phyloP scores from a whole-genome alignment of 2,888 invertebrate species.

The Drosophila anceps region DNA sequence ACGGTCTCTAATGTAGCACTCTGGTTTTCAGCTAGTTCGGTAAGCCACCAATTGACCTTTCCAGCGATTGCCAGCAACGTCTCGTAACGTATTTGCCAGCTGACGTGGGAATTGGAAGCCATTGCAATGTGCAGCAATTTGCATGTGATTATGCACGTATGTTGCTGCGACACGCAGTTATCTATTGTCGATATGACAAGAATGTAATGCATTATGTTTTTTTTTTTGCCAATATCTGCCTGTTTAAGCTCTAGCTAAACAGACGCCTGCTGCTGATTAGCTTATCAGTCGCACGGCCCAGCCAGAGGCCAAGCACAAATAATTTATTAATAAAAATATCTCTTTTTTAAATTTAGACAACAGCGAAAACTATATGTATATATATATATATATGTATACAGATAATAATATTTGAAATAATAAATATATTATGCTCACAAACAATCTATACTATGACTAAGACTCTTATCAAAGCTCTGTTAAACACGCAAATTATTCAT shows the following conservation, averaged over 20 bases:
- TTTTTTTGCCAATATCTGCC: constrained; percentile 1
- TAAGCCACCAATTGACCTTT: constrained; percentile 65
- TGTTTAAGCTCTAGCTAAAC: constrained; percentile 4
- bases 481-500: background rate
- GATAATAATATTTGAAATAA: constrained; percentile 12
- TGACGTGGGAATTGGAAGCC: constrained; percentile 64
- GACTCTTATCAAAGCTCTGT: background rate
- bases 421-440: constrained; percentile 43
- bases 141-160: constrained; percentile 14
- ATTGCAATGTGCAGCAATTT: constrained; percentile 27
- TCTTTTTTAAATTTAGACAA: constrained; percentile 56
- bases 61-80: constrained; percentile 46
- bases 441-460: constrained; percentile 35
- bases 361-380: background rate
- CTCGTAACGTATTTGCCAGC: constrained; percentile 74
- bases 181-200: constrained; percentile 29
- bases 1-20: constrained; percentile 1
- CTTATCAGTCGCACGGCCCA: constrained; percentile 39
- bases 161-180: constrained; percentile 11
- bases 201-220: constrained; percentile 27
- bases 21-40: constrained; percentile 28
- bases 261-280: constrained; percentile 19
- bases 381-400: background rate
- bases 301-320: constrained; percentile 29
- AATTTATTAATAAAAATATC: constrained; percentile 46